Evolutionary conservation across 2,797 vertebrate species (phyloP), one percentile per base, ranked within the genome.

Genomic region (Arremon brunneinucha): DNA sequence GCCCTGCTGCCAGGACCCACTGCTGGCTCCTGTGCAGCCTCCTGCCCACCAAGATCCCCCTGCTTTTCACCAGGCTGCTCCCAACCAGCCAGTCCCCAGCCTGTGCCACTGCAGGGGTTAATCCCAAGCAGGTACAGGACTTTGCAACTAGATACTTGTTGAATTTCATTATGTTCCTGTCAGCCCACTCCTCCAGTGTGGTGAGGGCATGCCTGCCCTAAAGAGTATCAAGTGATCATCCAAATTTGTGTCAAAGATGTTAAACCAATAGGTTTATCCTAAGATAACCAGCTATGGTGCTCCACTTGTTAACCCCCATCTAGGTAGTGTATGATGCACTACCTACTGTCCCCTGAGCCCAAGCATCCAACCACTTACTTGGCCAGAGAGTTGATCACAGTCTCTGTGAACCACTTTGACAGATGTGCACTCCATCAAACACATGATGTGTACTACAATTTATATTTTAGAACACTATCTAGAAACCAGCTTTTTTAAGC

Each of bases 81-180:
- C 39, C 28, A 75, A 1, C 5, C 22, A 35, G 24, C 12, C 59
- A 53, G 12, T 18, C 11, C 28, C 16, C 63, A 79, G 4, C 3
- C 30, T 47, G 5, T 43, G 6, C 18, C 60, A 23, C 5, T 49
- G 35, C 41, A 69, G 34, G 3, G 21, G 6, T 26, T 64, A 9
- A 4, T 62, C 21, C 30, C 27, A 30, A 7, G 1, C 24, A 57
- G 30, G 30, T 9, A 41, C 6, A 60, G 16, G 8, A 47, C 32
- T 83, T 26, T 15, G 32, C 22, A 57, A 27, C 1, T 60, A n/a
- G n/a, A 18, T 52, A 9, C 18, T 70, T 59, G n/a, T 62, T 55
- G 60, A 67, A 67, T 59, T 77, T 68, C 49, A 19, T 14, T 0
- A 47, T 0, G 0, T 39, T 35, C n/a, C 30, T 60, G 7, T 39